phyloP scores from a whole-genome alignment of 1,140 invertebrate species.

The Ctenoplectra terminalis region DNA sequence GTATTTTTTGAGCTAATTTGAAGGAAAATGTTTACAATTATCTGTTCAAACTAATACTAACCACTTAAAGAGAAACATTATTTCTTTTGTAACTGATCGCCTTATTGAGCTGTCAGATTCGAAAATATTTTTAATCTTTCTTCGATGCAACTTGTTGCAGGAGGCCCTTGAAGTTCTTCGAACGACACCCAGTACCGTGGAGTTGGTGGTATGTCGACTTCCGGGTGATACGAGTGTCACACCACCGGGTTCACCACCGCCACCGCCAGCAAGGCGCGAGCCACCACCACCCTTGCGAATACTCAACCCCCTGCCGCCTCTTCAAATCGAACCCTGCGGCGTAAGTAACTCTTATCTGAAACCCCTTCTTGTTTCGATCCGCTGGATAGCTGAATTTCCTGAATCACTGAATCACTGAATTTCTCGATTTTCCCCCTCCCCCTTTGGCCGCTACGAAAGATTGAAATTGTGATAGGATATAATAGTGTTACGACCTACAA shows the following conservation, averaged over 20 bases:
- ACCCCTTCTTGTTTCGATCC: constrained; percentile 4
- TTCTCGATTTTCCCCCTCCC: constrained; percentile 35
- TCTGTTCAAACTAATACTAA: constrained; percentile 1
- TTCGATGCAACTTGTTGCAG: constrained; percentile 82
- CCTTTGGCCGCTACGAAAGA: constrained; percentile 16
- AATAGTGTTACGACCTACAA: no score
- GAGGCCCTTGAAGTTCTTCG: constrained; percentile 92
- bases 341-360: constrained; percentile 70
- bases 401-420: background rate
- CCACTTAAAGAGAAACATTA: background rate
- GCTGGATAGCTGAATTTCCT: constrained; percentile 28
- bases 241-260: constrained; percentile 83
- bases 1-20: no score
- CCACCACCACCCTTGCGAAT: constrained; percentile 80
- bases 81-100: background rate
- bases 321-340: constrained; percentile 80
- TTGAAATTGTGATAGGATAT: constrained; percentile 1
- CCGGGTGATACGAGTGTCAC: constrained; percentile 85
- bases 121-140: constrained; percentile 61
- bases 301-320: constrained; percentile 78
- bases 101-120: no score
- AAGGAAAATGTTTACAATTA: no score
- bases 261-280: constrained; percentile 84
- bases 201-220: constrained; percentile 89
- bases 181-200: constrained; percentile 88